A percentile compares a stretch with the other conserved stretches of the same genome.
Evolutionary conservation across 2,888 invertebrate species (phyloP).

Genomic region (Zaprionus obscuricornis): DNA sequence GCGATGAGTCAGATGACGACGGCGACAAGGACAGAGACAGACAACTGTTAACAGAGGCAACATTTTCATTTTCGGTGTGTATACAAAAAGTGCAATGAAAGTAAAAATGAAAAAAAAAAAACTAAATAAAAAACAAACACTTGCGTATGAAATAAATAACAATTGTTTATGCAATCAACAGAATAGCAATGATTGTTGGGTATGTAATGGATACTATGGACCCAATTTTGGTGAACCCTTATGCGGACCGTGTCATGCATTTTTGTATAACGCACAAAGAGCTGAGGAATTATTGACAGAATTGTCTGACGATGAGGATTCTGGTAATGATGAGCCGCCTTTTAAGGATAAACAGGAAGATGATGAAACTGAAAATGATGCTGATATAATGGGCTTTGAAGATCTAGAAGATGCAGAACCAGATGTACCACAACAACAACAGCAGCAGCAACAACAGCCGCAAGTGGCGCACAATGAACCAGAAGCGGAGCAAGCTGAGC

Average conservation of each 20-base stretch:
- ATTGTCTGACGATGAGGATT: slow-evolving; percentile 91
- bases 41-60: slow-evolving; percentile 57
- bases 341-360: slow-evolving; percentile 82
- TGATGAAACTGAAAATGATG: slow-evolving; percentile 80
- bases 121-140: background rate
- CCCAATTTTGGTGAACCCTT: slow-evolving; percentile 95
- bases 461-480: slow-evolving; percentile 32
- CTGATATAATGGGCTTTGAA: slow-evolving; percentile 73
- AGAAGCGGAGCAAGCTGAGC: slow-evolving; percentile 21
- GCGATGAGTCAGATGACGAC: slow-evolving; percentile 49
- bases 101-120: background rate
- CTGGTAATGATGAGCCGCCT: slow-evolving; percentile 95
- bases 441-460: slow-evolving; percentile 46
- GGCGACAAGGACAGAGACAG: slow-evolving; percentile 41
- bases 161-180: slow-evolving; percentile 35
- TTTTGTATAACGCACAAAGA: slow-evolving; percentile 90
- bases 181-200: slow-evolving; percentile 86
- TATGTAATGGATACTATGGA: slow-evolving; percentile 96
- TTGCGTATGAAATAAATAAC: background rate
- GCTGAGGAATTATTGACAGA: slow-evolving; percentile 82
- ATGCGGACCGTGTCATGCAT: slow-evolving; percentile 95
- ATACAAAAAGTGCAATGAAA: slow-evolving; percentile 33
- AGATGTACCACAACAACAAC: slow-evolving; percentile 51
- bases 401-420: slow-evolving; percentile 69
- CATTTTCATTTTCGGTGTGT: slow-evolving; percentile 77